A percentile compares a stretch with the other conserved stretches of the same genome.
phyloP scores from a whole-genome alignment of 92 coral and sea anemone genomes.

The Siderastrea radians region DNA sequence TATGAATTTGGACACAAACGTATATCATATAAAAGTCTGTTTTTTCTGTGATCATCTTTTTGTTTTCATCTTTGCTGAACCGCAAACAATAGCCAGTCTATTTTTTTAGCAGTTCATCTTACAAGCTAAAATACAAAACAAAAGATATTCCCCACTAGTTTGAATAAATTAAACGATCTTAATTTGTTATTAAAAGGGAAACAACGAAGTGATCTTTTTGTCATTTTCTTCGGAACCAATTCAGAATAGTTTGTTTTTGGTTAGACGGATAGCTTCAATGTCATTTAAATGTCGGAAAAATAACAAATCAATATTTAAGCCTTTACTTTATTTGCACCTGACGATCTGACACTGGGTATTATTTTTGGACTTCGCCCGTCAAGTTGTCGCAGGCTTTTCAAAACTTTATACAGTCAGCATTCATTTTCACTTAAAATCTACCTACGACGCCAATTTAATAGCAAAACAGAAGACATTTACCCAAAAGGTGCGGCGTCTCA shows the following conservation, averaged over 20 bases:
- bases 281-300: conserved; percentile 28
- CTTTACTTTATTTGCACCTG: conserved; percentile 15
- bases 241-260: background rate
- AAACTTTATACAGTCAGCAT: background rate
- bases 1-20: background rate
- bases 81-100: background rate
- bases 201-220: background rate
- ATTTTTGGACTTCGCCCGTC: conserved; percentile 1
- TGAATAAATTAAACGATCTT: background rate
- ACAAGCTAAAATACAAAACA: background rate
- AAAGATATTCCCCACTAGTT: background rate
- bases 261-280: conserved; percentile 3
- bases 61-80: background rate
- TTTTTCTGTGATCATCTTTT: background rate
- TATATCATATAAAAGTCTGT: background rate
- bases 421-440: background rate
- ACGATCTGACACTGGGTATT: background rate
- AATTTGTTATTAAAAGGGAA: conserved; percentile 7
- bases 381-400: background rate
- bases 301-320: background rate
- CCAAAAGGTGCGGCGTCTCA: background rate
- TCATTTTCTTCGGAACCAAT: background rate
- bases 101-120: background rate
- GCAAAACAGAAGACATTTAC: background rate
- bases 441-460: background rate